Evolutionary conservation across 2,113 vertebrate species (phyloP).

Genomic region (Talpa occidentalis): DNA sequence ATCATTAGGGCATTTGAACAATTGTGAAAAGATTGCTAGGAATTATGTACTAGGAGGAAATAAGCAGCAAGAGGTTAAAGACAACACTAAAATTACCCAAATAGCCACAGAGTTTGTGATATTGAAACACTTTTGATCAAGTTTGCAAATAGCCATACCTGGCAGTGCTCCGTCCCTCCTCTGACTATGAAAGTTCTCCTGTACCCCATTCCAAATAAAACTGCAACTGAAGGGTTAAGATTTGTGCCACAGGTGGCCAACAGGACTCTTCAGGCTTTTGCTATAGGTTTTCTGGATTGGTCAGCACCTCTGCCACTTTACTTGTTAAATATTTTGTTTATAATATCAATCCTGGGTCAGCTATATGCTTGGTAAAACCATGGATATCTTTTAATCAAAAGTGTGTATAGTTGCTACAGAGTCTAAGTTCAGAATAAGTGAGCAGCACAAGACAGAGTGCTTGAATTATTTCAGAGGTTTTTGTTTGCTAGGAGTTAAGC

Average conservation of each 20-base stretch:
- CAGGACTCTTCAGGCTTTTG: neutral
- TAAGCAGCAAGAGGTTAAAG: neutral
- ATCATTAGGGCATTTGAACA: neutral
- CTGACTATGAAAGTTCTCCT: neutral
- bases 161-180: neutral
- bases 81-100: neutral
- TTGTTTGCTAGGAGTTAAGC: neutral
- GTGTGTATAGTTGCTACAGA: neutral
- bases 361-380: neutral
- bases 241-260: fast-evolving
- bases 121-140: neutral
- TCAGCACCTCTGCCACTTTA: neutral
- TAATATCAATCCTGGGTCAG: neutral
- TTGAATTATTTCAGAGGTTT: neutral
- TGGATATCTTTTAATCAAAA: neutral
- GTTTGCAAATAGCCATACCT: neutral
- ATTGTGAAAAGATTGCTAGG: neutral
- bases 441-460: neutral
- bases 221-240: neutral
- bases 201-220: neutral
- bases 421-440: neutral
- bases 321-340: neutral
- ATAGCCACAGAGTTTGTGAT: neutral
- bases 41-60: neutral
- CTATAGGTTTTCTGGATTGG: neutral